A percentile compares a stretch with the other conserved stretches of the same genome.
phyloP scores from a whole-genome alignment of 2,113 vertebrate species.

The Pelusios castaneus region DNA sequence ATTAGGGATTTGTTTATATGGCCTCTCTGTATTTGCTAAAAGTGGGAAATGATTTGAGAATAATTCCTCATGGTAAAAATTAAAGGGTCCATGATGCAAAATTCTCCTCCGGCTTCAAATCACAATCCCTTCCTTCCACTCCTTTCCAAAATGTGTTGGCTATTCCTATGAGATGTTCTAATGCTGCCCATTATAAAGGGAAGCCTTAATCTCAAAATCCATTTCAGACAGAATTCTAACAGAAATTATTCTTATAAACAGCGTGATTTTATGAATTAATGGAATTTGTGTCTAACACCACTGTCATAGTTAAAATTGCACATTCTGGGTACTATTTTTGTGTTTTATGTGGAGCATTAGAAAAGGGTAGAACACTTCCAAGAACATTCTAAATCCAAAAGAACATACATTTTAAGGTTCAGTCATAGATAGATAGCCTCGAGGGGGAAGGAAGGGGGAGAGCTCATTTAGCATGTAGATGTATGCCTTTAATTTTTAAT shows the following conservation, averaged over 20 bases:
- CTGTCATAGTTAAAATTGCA: not conserved
- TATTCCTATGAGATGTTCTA: not conserved
- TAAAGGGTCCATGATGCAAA: not conserved
- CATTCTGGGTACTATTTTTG: rapidly evolving
- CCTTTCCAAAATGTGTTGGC: too few species aligned
- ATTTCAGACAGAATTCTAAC: not conserved
- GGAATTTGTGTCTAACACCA: not conserved
- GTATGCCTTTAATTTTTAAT: not conserved
- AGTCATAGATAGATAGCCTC: not conserved
- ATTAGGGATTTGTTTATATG: rapidly evolving
- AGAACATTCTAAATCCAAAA: not conserved
- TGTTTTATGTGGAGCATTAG: not conserved
- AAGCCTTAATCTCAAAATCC: not conserved
- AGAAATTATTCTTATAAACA: not conserved
- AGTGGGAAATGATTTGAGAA: not conserved
- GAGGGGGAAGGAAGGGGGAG: not conserved
- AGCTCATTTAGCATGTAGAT: not conserved
- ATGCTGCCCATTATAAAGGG: rapidly evolving
- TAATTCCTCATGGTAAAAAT: not conserved
- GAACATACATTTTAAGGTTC: not conserved
- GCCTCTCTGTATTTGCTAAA: not conserved
- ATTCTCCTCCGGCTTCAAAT: not conserved
- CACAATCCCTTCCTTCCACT: not conserved
- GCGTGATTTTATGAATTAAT: not conserved
- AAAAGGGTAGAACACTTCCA: not conserved